Evolutionary conservation across 1,140 invertebrate species (phyloP).

Genomic region (Drosophila busckii): DNA sequence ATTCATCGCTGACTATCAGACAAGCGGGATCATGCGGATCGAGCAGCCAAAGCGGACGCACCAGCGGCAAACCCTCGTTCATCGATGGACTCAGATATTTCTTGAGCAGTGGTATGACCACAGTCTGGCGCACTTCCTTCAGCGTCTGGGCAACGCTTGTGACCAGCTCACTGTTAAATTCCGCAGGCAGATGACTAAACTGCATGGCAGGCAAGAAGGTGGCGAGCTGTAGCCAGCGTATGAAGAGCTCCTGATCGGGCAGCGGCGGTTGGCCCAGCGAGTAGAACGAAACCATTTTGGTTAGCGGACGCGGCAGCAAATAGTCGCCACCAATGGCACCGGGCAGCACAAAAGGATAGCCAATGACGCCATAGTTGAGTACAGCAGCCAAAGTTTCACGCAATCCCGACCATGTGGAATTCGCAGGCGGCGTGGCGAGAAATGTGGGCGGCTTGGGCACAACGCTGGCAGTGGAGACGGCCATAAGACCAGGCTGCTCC

Average conservation of each 20-base stretch:
- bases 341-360: constrained; percentile 95
- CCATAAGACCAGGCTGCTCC: constrained; percentile 86
- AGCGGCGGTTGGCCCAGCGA: constrained; percentile 78
- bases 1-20: constrained; percentile 90
- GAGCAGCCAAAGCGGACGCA: constrained; percentile 95
- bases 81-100: constrained; percentile 88
- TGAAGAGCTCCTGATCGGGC: constrained; percentile 92
- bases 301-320: constrained; percentile 48
- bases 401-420: constrained; percentile 94
- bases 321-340: constrained; percentile 94
- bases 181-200: constrained; percentile 92
- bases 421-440: constrained; percentile 90
- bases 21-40: constrained; percentile 89
- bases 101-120: constrained; percentile 86
- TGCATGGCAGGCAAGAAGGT: constrained; percentile 95
- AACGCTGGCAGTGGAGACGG: constrained; percentile 89
- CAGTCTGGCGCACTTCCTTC: constrained; percentile 86
- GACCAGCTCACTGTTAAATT: constrained; percentile 88
- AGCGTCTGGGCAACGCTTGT: constrained; percentile 88
- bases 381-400: constrained; percentile 84
- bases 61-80: constrained; percentile 89
- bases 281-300: constrained; percentile 73
- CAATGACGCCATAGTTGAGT: constrained; percentile 90
- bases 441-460: constrained; percentile 91
- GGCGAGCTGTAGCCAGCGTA: constrained; percentile 96